Percentiles rank a stretch among this genome's conserved stretches.
These are phyloP conservation scores for Characodon lateralis DNA, from an alignment of 2,797 vertebrate genomes.

Conservation along the genomic window DNA sequence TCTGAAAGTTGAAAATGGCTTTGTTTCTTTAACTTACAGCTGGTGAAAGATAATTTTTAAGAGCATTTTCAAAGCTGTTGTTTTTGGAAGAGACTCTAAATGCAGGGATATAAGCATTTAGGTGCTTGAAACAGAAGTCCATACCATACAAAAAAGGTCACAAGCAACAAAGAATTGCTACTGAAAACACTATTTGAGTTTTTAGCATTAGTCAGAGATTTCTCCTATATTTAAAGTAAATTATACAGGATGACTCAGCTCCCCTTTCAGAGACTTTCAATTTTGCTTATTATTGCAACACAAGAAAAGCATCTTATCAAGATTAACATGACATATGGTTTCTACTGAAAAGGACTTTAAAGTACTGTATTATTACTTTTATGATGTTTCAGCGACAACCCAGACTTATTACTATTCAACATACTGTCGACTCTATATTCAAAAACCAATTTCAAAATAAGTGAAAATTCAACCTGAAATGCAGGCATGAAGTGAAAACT, in stretches of 20 bases:
- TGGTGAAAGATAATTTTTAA: background rate
- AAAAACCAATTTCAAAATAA: constrained; percentile 15
- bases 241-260: background rate
- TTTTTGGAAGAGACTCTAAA: background rate
- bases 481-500: constrained; percentile 29
- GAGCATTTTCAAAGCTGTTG: background rate
- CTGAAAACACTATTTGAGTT: background rate
- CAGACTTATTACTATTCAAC: background rate
- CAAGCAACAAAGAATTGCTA: background rate
- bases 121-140: background rate
- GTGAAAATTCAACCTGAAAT: constrained; percentile 23
- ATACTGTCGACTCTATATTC: constrained; percentile 5
- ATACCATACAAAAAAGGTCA: background rate
- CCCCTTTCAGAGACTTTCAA: background rate
- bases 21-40: background rate
- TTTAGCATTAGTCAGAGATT: background rate
- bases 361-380: too few species aligned
- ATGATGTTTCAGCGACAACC: background rate
- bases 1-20: background rate
- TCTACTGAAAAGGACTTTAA: background rate
- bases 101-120: background rate
- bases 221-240: background rate
- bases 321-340: background rate
- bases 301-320: background rate
- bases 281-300: background rate